Conservation (phyloP, 2,113 vertebrate species). For the Eretmochelys imbricata region DNA sequence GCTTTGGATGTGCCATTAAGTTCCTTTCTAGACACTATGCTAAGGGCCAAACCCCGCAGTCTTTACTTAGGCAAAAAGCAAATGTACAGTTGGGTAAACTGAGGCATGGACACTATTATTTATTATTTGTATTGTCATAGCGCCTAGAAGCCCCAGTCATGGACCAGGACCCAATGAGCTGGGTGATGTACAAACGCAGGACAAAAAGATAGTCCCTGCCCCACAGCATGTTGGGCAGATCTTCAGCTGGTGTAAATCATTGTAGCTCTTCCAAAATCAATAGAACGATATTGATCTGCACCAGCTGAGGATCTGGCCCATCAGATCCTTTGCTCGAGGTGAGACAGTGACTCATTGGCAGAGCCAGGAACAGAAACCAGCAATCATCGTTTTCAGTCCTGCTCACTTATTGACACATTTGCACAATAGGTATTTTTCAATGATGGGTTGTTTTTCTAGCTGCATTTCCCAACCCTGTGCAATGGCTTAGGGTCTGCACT, state of each 20-base stretch:
- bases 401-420: background rate
- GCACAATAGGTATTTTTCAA: background rate
- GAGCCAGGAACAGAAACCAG: background rate
- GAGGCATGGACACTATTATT: background rate
- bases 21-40: background rate
- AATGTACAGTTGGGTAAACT: background rate
- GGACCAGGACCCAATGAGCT: no score
- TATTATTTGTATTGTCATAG: background rate
- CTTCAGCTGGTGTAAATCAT: background rate
- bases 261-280: background rate
- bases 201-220: background rate
- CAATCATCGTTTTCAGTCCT: background rate
- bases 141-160: no score
- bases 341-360: background rate
- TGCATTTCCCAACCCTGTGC: background rate
- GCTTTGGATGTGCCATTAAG: background rate
- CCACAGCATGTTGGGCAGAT: background rate
- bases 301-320: background rate
- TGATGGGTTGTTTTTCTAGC: background rate
- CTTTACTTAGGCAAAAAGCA: background rate
- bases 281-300: background rate
- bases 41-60: background rate
- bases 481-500: background rate
- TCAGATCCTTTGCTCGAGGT: background rate
- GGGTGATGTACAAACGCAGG: background rate